Evolutionary conservation across 2,113 vertebrate genomes (phyloP), one percentile per base, ranked within the genome.

Genomic region (Lethenteron camtschaticum): DNA sequence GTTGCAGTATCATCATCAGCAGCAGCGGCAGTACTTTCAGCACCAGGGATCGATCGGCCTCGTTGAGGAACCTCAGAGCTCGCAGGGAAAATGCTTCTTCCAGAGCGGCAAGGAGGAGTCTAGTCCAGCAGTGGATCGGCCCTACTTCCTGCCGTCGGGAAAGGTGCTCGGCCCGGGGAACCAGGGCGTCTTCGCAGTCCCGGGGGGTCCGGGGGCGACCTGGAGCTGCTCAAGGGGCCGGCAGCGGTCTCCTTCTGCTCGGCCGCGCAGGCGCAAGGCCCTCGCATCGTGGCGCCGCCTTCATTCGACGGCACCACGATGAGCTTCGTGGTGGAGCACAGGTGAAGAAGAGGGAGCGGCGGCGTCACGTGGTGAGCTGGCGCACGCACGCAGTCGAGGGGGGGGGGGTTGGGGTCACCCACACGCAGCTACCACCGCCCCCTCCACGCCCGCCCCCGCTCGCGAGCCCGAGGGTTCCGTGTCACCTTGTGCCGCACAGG

Each of bases 261-360:
- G 87, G 41, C 41, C 41, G 41, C 41, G 41, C 41, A 41, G 41
- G 95, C 79, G 90, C 87, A 63, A 16, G 87, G 88, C 7, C 87
- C 91, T 0, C 77, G 87, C 18, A 86, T 96, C 76, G 82, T 96
- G 0, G 89, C 91, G 0, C 89, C 90, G 0, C 88, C 90, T 3
- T 91, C 87, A 3, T 96, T 96, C 3, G 90, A 99, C 0, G 90
- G 94, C 72, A 96, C 88, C 68, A 96, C 91, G 76, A 90, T 96
- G 94, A 90, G 90, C 76, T 96, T 96, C 7, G 88, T 95, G 78
- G 86, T 99, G 75, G 94, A 96, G 76, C 94, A 95, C 77, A 80
- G 86, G 81, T 96, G 81, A 88, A 16, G 81, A 88, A 16, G 41
- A 41, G 41, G 24, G 24, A 24, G 41, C 41, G 6, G 41, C 41